Conservation (phyloP, 2,797 vertebrate species). For the Valencia hispanica region DNA sequence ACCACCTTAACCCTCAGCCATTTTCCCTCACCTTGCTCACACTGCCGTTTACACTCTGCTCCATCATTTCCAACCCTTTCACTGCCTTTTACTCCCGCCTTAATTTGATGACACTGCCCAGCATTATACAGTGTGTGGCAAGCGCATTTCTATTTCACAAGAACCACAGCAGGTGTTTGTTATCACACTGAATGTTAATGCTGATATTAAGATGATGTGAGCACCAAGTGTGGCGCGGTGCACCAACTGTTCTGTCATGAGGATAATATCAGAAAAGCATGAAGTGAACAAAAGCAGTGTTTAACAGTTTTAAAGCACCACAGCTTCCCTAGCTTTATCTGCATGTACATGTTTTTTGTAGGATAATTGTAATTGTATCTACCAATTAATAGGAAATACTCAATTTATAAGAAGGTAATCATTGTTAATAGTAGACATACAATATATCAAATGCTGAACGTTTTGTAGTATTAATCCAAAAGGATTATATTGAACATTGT, state of each 20-base stretch:
- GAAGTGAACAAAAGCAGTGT: background rate
- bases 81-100: constrained; percentile 18
- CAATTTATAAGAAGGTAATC: background rate
- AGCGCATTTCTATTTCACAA: constrained; percentile 47
- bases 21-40: constrained; percentile 32
- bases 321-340: background rate
- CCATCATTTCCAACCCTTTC: constrained; percentile 41
- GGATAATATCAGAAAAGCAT: background rate
- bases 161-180: constrained; percentile 61
- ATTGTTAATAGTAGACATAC: background rate
- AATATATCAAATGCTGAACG: background rate
- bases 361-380: background rate
- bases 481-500: background rate
- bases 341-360: background rate
- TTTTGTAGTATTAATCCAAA: background rate
- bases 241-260: constrained; percentile 25
- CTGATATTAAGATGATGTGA: constrained; percentile 43
- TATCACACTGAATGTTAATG: constrained; percentile 65
- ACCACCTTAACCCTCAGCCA: constrained; percentile 19
- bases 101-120: constrained; percentile 25
- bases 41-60: constrained; percentile 37
- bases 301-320: background rate
- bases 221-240: constrained; percentile 23
- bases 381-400: background rate
- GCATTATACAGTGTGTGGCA: constrained; percentile 35